Evolutionary conservation across 1,140 invertebrate species (phyloP), one percentile per base, ranked within the genome.

Genomic region (Eupeodes corollae): DNA sequence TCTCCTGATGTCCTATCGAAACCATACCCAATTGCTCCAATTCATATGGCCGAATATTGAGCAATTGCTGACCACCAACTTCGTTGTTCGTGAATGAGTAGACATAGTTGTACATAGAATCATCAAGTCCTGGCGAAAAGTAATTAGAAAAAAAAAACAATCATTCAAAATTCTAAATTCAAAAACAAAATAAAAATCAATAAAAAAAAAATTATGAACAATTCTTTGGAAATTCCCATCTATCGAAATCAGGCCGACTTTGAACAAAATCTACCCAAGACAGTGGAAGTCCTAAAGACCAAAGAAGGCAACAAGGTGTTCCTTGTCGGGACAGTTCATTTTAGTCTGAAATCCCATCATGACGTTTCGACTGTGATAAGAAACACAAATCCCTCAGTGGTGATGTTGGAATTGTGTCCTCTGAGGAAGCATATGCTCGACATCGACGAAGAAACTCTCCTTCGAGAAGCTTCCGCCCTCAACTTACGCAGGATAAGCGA

Each of bases 281-380:
- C 90, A 16, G 88, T 91, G 1, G 83, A 81, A 9, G 60, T 86
- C 13, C 69, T 93, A 6, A 79, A 75, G 51, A 80, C 79, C 44
- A 72, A 75, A 10, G 68, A 82, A 57, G 88, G 88, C 46, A 79
- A 81, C n/a, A 88, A 86, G 70, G 82, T 96, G 6, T 98, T 93
- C 73, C 61, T 98, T 39, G 78, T 98, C 30, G 94, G 92, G 39
- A 95, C 92, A 14, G 88, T 89, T 30, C 92, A 96, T 71, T 96
- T 95, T 59, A 92, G 89, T 61, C 55, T 75, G 48, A 80, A 92
- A 68, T 91, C 86, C 62, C 87, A 91, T 70, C 78, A 88, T 46
- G 91, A 95, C 75, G 90, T 93, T 11, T 75, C 82, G 10, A 78
- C 78, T 71, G 88, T 91, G 16, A 95, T 97, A 59, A 77, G 79